Evolutionary conservation across 2,113 vertebrate genomes (phyloP).

Genomic region (Neodontobutis hainanensis): DNA sequence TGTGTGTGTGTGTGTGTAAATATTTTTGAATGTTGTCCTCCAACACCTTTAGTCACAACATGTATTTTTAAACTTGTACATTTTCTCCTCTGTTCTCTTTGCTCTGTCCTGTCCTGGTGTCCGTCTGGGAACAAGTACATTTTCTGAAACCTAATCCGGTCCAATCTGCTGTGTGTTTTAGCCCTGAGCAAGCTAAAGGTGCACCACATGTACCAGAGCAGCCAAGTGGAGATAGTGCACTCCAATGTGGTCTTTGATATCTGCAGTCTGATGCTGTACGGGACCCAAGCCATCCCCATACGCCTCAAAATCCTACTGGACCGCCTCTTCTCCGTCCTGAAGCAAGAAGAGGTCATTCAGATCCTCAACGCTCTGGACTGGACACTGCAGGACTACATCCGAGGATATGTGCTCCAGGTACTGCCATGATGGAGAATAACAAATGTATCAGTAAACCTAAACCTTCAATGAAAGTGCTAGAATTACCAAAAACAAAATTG

Average conservation of each 20-base stretch:
- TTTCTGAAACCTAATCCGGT: conserved; percentile 7
- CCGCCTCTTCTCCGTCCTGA: conserved; percentile 95
- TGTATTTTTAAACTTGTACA: not conserved
- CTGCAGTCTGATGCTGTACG: conserved; percentile 97
- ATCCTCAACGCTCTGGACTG: conserved; percentile 96
- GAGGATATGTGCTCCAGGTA: conserved; percentile 96
- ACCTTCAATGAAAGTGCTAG: too few relatives aligned
- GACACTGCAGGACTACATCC: conserved; percentile 97
- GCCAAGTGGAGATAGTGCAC: conserved; percentile 98
- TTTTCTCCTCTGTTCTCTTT: not conserved
- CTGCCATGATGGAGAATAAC: not conserved
- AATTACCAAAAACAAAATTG: too few relatives aligned
- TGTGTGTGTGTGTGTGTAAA: not conserved
- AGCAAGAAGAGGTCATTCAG: conserved; percentile 94
- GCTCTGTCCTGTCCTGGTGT: not conserved
- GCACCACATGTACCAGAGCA: conserved; percentile 88
- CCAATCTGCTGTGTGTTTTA: conserved; percentile 62
- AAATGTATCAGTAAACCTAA: too few relatives aligned
- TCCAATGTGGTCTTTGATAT: conserved; percentile 98
- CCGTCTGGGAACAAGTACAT: not conserved
- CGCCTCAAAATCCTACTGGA: conserved; percentile 97
- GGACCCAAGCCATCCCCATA: conserved; percentile 94
- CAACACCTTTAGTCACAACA: not conserved
- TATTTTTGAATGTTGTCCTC: not conserved
- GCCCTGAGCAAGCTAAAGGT: conserved; percentile 95